Conservation (phyloP, 2,113 vertebrate genomes). For the Macrotis lagotis region DNA sequence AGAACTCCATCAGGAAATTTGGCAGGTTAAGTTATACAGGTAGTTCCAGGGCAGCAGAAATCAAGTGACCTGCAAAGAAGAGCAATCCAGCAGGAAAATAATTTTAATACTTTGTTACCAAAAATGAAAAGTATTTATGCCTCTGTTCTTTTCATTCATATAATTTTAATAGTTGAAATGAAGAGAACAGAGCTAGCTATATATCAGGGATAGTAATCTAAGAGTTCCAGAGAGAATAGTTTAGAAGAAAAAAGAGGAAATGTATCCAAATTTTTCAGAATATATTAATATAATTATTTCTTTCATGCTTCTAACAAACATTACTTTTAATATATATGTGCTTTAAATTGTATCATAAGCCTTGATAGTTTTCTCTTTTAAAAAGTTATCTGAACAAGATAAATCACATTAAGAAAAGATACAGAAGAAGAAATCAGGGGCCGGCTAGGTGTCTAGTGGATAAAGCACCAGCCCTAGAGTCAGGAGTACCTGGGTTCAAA, state of each 20-base stretch:
- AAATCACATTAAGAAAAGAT: conserved; percentile 44
- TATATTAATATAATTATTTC: conserved; percentile 7
- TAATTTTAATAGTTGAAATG: not conserved
- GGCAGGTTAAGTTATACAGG: not conserved
- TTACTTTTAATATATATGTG: conserved; percentile 28
- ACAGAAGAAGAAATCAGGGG: too few species aligned
- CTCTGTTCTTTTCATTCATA: not conserved
- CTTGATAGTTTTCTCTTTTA: not conserved
- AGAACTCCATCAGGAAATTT: not conserved
- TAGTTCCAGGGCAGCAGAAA: not conserved
- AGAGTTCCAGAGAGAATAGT: conserved; percentile 13
- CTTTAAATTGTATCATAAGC: not conserved
- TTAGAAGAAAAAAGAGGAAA: not conserved
- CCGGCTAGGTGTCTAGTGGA: too few species aligned
- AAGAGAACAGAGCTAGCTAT: not conserved
- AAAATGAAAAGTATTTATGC: not conserved
- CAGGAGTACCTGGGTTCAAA: too few species aligned
- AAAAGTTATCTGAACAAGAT: conserved; percentile 5
- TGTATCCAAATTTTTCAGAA: not conserved
- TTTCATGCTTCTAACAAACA: not conserved
- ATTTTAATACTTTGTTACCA: not conserved
- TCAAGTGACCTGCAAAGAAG: not conserved
- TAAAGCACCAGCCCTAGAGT: too few species aligned
- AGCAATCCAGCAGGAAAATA: not conserved
- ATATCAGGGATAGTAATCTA: not conserved